phyloP scores from a whole-genome alignment of 2,888 invertebrate genomes.

The Ophion costatus region DNA sequence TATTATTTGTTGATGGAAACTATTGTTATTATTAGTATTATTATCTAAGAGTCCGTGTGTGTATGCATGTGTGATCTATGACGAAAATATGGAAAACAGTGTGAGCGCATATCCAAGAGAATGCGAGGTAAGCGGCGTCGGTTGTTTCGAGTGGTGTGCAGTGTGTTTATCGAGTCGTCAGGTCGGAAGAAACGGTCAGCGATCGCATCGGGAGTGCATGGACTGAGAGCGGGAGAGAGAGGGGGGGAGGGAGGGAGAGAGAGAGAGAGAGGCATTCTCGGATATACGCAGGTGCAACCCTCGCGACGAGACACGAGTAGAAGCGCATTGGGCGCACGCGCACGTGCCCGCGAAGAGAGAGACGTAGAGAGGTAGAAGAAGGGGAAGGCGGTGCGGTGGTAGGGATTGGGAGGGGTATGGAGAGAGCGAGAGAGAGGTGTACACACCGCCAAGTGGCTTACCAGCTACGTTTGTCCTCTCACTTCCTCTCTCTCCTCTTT shows the following conservation, averaged over 20 bases:
- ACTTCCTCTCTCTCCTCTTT: conserved; percentile 55
- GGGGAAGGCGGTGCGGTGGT: neutral
- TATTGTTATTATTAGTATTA: no score
- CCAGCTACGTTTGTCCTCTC: conserved; percentile 53
- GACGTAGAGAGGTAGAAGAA: conserved; percentile 5
- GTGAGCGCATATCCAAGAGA: neutral
- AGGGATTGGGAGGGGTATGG: neutral
- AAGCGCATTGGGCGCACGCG: conserved; percentile 59
- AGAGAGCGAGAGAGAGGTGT: conserved; percentile 17
- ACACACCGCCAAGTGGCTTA: conserved; percentile 48
- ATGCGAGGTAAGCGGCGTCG: conserved; percentile 1
- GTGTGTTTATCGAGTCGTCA: conserved; percentile 68
- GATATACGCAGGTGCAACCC: conserved; percentile 64
- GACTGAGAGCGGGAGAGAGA: conserved; percentile 26
- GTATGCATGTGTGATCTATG: neutral
- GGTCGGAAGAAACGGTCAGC: conserved; percentile 67
- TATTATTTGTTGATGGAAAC: no score
- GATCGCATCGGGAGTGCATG: conserved; percentile 64
- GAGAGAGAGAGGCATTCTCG: conserved; percentile 8
- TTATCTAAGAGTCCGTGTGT: neutral
- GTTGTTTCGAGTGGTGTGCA: conserved; percentile 33
- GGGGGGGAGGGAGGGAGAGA: neutral
- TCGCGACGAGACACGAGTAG: conserved; percentile 39
- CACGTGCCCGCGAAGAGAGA: conserved; percentile 51
- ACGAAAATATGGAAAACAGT: neutral